Conservation (phyloP, 1,140 invertebrate genomes). For the Macrobrachium rosenbergii region DNA sequence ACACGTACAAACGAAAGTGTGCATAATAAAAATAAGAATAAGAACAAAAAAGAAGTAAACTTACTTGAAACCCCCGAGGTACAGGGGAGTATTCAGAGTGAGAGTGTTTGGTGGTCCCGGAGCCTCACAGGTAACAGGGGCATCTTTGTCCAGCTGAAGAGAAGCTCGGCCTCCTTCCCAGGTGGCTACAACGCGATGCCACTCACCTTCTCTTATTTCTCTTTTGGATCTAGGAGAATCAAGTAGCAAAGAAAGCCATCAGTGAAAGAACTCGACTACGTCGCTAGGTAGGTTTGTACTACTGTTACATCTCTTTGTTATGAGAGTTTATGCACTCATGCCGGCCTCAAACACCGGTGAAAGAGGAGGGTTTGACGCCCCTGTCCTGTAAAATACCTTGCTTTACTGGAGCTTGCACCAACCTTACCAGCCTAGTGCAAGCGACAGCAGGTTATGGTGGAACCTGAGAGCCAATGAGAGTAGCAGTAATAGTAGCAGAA, state of each 20-base stretch:
- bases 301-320: neutral
- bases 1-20: no score
- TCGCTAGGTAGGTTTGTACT: neutral
- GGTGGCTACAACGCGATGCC: conserved; percentile 84
- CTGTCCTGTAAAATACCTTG: no score
- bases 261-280: neutral
- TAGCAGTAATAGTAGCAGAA: no score
- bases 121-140: conserved; percentile 78
- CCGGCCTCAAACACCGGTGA: no score
- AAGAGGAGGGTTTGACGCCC: no score
- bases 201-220: conserved; percentile 76
- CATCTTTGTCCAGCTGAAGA: conserved; percentile 82
- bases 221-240: conserved; percentile 66
- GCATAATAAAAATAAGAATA: neutral
- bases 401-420: no score
- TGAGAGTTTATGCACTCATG: no score
- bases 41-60: neutral
- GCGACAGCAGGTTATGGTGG: no score
- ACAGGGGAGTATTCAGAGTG: conserved; percentile 85
- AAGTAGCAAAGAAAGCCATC: neutral
- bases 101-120: conserved; percentile 83
- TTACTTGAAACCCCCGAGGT: conserved; percentile 85
- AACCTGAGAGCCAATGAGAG: no score
- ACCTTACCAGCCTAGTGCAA: no score
- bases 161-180: conserved; percentile 81